Base-by-base conservation (phyloP, 2,797 vertebrate species). In the Danio tinwini region DNA sequence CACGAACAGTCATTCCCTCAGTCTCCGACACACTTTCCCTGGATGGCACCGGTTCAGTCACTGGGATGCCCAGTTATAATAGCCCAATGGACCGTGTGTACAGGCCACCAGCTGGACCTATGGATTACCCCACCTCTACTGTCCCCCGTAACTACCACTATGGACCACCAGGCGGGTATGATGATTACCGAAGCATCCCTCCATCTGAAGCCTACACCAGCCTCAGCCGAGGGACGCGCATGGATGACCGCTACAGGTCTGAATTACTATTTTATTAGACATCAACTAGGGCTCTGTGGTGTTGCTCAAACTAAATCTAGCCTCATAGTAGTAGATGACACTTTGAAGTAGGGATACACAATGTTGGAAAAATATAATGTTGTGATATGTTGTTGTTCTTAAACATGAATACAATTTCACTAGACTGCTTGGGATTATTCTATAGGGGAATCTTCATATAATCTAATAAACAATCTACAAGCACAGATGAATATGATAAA, bases 111-210 rank as follows among this genome's bases (percentile, higher is more conserved):
- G 8, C 39, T 74, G 88, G 93, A 49, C 91, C 90, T 29, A 90
- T 90, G 0, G 94, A 95, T 1, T 92, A 95, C 88, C 93, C 94
- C 85, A 96, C 95, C 0, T 90, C 93, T 75, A 98, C 97, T 1
- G 96, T 98, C 37, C 97, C 97, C 50, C 94, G 96, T 61, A 97
- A 97, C 91, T 98, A 98, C 89, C 96, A 97, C 88, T 98, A 98
- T 19, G 95, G 88, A 82, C 96, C 91, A 85, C 93, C 4, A 0
- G 93, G 85, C 7, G 92, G 87, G 12, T 94, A 93, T 1, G 92
- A 93, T 0, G 92, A 93, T 40, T 94, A 93, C 78, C 88, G 89
- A 0, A 4, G 69, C 0, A 95, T 91, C 76, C 94, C 94, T 0
- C 91, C 93, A 13, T 86, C 95, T 0, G 93, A 96, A 2, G 84